Conservation (phyloP, 2,797 vertebrate species). For the Xerus rutilus region DNA sequence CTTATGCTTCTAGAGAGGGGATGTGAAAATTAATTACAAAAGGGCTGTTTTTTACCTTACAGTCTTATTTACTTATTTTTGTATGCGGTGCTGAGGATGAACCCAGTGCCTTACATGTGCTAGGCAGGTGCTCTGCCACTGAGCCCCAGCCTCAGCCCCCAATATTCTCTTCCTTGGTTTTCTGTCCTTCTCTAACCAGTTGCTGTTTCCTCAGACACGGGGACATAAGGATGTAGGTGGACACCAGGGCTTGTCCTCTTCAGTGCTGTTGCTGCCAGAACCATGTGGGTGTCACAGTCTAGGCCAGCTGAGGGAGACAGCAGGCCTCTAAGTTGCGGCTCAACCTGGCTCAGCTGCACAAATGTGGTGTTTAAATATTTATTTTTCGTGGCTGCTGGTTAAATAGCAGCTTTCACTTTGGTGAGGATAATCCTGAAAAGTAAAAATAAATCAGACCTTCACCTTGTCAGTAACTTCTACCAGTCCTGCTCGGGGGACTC, state of each 20-base stretch:
- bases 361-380: slow-evolving; percentile 71
- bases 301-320: neutral
- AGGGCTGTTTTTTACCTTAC: too few relatives aligned
- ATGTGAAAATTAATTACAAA: too few relatives aligned
- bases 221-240: neutral
- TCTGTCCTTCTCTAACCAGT: neutral
- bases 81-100: too few relatives aligned
- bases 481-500: neutral
- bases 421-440: slow-evolving; percentile 28
- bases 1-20: too few relatives aligned
- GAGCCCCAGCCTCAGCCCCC: too few relatives aligned
- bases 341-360: neutral
- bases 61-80: too few relatives aligned
- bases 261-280: neutral
- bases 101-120: too few relatives aligned
- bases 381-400: slow-evolving; percentile 74
- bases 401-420: slow-evolving; percentile 60
- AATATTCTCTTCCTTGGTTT: neutral
- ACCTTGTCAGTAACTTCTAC: neutral
- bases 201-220: neutral
- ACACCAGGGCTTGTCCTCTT: neutral
- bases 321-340: neutral
- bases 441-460: slow-evolving; percentile 67
- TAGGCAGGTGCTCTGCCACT: too few relatives aligned
- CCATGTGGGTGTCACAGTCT: neutral